These are phyloP conservation scores for Camponotus fellah DNA, from an alignment of 2,888 invertebrate genomes.

Conservation along the genomic window DNA sequence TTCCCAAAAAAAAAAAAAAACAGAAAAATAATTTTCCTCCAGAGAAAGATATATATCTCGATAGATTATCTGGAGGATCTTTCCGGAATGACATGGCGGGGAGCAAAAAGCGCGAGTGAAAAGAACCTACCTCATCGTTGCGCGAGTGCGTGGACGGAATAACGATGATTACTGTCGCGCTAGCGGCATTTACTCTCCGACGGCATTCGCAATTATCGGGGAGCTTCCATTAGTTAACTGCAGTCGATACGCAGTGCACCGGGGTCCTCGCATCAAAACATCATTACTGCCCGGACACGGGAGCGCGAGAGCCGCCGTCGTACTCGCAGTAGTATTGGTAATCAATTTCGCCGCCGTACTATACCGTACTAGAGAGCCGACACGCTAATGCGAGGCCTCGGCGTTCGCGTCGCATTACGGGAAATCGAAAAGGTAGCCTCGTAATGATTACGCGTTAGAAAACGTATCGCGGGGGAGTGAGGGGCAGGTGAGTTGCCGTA, in stretches of 20 bases:
- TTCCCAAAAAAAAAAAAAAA: not conserved
- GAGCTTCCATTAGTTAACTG: conserved; percentile 86
- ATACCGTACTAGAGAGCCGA: conserved; percentile 70
- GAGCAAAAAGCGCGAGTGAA: conserved; percentile 1
- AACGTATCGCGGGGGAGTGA: conserved; percentile 66
- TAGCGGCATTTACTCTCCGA: conserved; percentile 83
- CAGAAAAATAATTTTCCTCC: not conserved
- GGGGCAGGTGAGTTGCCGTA: conserved; percentile 1
- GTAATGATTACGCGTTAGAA: conserved; percentile 79
- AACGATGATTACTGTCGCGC: conserved; percentile 84
- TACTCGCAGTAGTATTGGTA: conserved; percentile 82
- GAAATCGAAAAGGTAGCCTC: conserved; percentile 71
- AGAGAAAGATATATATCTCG: not conserved
- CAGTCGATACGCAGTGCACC: conserved; percentile 83
- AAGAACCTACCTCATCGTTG: conserved; percentile 41
- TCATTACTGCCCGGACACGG: conserved; percentile 82
- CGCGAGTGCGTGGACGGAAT: conserved; percentile 67
- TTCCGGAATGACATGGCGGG: not conserved
- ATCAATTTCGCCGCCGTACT: conserved; percentile 82
- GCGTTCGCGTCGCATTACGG: conserved; percentile 71
- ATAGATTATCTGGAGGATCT: not conserved
- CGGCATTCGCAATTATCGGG: conserved; percentile 84
- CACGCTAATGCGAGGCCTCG: conserved; percentile 81
- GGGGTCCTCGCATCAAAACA: conserved; percentile 84
- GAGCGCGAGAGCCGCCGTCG: conserved; percentile 66